Evolutionary conservation across 1,140 invertebrate species (phyloP), one percentile per base, ranked within the genome.

Genomic region (Brachionus calyciflorus): DNA sequence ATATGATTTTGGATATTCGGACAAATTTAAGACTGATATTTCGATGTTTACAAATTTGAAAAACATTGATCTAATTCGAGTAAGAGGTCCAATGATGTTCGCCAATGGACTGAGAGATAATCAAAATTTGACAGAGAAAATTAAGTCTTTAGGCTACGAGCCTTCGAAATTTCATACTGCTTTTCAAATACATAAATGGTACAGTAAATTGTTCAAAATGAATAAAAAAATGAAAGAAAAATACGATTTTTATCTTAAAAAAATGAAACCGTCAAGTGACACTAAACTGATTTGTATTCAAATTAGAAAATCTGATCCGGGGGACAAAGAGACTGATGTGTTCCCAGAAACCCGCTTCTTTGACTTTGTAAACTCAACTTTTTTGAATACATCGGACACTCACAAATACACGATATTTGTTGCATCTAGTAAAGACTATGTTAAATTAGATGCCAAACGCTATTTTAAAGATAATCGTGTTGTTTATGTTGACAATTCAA

Each of bases 231-330:
- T 70, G n/a, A 21, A 70, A 44, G 17, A 19, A 2, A 48, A 46
- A 33, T 33, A 49, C n/a, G 65, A 48, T 10, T 46, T 21, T 17
- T 46, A 46, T 19, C n/a, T 48, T 1, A 9, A 40, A 0, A 44
- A n/a, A 0, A 30, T 70, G 6, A 70, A 70, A 48, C 65, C 65
- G 6, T 10, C 0, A 1, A 12, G 12, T 3, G 10, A 48, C 19
- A n/a, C 44, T 5, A 70, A 48, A 33, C 40, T 70, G 17, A 70
- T 70, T 30, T 70, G 65, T 51, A 6, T 28, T 6, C 65, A 70
- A 51, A 49, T 70, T 14, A 70, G 65, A 70, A 48, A 10, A 19
- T 37, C 37, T 17, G 65, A 70, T 51, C 40, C 12, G 0, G 24
- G 17, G n/a, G 41, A 46, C 17, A 33, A n/a, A 7, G 26, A 49